These are phyloP conservation scores for Riparia riparia DNA, from an alignment of 2,113 vertebrate genomes.

Conservation along the genomic window DNA sequence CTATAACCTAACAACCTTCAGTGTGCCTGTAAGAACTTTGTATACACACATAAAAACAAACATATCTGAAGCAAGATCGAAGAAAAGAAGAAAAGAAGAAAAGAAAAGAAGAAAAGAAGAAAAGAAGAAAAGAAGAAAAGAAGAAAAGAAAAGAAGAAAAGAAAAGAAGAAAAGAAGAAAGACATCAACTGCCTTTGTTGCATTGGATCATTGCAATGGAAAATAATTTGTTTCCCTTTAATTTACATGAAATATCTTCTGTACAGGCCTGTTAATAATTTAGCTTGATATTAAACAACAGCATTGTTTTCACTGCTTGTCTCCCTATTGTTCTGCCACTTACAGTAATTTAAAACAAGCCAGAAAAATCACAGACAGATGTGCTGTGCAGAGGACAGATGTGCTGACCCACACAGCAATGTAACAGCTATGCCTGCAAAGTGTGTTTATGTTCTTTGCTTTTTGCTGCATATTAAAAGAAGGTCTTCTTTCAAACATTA, in stretches of 20 bases:
- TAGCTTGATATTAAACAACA: slow-evolving; percentile 13
- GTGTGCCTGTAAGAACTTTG: background rate
- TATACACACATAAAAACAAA: background rate
- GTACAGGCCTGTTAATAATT: slow-evolving; percentile 41
- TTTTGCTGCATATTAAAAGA: background rate
- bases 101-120: background rate
- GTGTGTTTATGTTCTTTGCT: background rate
- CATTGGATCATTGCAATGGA: background rate
- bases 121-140: background rate
- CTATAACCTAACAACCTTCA: background rate
- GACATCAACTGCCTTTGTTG: background rate
- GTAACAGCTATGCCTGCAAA: background rate
- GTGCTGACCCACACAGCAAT: background rate
- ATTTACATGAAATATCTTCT: slow-evolving; percentile 10
- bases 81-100: background rate
- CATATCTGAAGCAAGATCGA: background rate
- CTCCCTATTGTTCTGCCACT: slow-evolving; percentile 39
- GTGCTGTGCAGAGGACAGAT: background rate
- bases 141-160: background rate
- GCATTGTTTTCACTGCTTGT: slow-evolving; percentile 42
- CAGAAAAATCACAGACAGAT: background rate
- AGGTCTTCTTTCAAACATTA: background rate
- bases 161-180: background rate
- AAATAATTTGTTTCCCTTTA: slow-evolving; percentile 12
- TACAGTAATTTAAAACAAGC: slow-evolving; percentile 19